A percentile compares a stretch with the other conserved stretches of the same genome.
These are phyloP conservation scores for Carassius carassius DNA, from an alignment of 2,113 vertebrate species.

Conservation along the genomic window DNA sequence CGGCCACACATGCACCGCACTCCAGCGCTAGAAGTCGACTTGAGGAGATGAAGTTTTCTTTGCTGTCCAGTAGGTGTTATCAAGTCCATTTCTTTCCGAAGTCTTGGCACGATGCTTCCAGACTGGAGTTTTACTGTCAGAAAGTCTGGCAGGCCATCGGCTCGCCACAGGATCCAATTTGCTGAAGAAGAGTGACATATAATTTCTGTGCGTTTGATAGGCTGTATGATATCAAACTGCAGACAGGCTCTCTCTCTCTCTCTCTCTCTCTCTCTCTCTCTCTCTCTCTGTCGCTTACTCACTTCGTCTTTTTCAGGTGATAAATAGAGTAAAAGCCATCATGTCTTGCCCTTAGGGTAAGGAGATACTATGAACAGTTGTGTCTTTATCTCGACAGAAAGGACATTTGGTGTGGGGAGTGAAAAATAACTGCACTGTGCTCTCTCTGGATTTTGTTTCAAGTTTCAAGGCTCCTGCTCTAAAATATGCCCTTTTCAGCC, in stretches of 20 bases:
- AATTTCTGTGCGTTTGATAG: constrained; percentile 73
- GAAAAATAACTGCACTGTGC: neutral
- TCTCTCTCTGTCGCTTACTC: constrained; percentile 14
- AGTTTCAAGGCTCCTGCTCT: neutral
- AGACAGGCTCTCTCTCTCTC: constrained; percentile 54
- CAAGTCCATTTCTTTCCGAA: neutral
- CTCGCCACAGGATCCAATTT: constrained; percentile 42
- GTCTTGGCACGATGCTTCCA: constrained; percentile 18
- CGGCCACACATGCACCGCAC: no score
- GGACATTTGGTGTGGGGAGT: constrained; percentile 53
- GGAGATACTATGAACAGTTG: constrained; percentile 63
- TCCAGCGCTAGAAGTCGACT: neutral
- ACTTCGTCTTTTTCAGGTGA: constrained; percentile 53
- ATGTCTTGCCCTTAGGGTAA: constrained; percentile 59
- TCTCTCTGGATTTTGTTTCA: neutral
- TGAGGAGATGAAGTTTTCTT: constrained; percentile 14
- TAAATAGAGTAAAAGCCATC: constrained; percentile 53
- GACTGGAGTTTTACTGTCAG: constrained; percentile 30
- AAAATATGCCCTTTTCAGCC: neutral
- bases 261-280: constrained; percentile 18
- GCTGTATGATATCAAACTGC: constrained; percentile 69
- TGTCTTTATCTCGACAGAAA: constrained; percentile 67
- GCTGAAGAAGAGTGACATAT: constrained; percentile 72
- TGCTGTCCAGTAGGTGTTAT: constrained; percentile 26
- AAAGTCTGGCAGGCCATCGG: neutral